Conservation (phyloP, 1,140 invertebrate genomes). For the Potamilus streckersoni region DNA sequence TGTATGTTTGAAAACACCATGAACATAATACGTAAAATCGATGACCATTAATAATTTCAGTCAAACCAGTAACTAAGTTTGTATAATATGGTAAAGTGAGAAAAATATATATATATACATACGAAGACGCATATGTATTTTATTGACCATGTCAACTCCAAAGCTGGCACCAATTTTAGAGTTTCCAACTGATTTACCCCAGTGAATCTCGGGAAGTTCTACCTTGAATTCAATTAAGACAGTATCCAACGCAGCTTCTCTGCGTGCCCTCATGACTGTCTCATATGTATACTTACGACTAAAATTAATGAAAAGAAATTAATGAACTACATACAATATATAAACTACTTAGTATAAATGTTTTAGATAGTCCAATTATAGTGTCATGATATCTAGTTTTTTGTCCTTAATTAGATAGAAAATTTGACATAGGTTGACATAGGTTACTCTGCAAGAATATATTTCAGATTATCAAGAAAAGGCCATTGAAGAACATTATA, state of each 20-base stretch:
- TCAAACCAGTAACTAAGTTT: too few relatives aligned
- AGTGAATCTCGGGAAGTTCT: slow-evolving; percentile 11
- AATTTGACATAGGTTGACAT: too few relatives aligned
- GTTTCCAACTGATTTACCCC: slow-evolving; percentile 11
- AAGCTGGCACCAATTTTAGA: slow-evolving; percentile 11
- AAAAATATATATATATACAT: not conserved
- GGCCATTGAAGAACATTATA: not conserved
- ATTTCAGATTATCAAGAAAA: not conserved
- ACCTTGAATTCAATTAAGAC: slow-evolving; percentile 9
- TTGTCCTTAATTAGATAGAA: too few relatives aligned
- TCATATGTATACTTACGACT: not conserved
- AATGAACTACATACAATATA: not conserved
- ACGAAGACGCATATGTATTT: slow-evolving; percentile 9
- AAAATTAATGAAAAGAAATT: not conserved
- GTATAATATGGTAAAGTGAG: too few relatives aligned
- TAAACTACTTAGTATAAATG: not conserved
- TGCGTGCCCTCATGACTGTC: not conserved
- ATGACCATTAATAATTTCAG: too few relatives aligned
- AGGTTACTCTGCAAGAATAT: too few relatives aligned
- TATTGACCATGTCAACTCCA: slow-evolving; percentile 14
- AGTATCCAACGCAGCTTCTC: not conserved
- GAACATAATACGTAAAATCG: too few relatives aligned
- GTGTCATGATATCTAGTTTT: too few relatives aligned
- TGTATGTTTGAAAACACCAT: too few relatives aligned
- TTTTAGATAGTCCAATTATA: not conserved